Conservation (phyloP, 2,888 invertebrate genomes). For the Gari tellinella region DNA sequence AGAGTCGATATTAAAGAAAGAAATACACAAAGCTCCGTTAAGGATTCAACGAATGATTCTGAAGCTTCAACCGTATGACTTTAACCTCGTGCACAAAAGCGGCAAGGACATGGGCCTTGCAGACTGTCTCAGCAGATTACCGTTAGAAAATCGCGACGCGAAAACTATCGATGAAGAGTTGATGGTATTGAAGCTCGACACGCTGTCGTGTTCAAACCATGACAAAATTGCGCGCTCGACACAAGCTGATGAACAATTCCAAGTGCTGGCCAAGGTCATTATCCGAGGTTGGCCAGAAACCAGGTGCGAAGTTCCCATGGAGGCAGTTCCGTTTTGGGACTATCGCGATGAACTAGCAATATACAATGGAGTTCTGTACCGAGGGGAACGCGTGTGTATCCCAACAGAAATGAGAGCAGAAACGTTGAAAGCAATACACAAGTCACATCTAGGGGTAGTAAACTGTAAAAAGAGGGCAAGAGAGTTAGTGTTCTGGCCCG, state of each 20-base stretch:
- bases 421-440: constrained; percentile 34
- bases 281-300: constrained; percentile 36
- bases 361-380: constrained; percentile 39
- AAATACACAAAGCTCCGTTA: constrained; percentile 32
- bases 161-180: constrained; percentile 30
- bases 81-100: constrained; percentile 44
- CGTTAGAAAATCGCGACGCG: constrained; percentile 19
- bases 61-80: constrained; percentile 36
- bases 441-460: constrained; percentile 46
- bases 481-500: constrained; percentile 42
- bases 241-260: constrained; percentile 18
- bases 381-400: constrained; percentile 27
- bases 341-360: constrained; percentile 43
- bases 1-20: constrained; percentile 43
- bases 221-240: constrained; percentile 26
- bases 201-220: constrained; percentile 29
- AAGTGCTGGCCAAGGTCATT: constrained; percentile 10
- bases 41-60: constrained; percentile 31
- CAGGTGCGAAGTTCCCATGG: constrained; percentile 19
- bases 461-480: constrained; percentile 44
- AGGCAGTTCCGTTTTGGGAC: constrained; percentile 28
- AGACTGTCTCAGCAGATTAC: constrained; percentile 24
- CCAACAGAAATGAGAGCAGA: constrained; percentile 22
- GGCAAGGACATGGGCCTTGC: constrained; percentile 41
- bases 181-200: constrained; percentile 9